A percentile compares a stretch with the other conserved stretches of the same genome.
These are phyloP conservation scores for Arrhopalites spinosus DNA, from an alignment of 2,888 invertebrate genomes.

Conservation along the genomic window DNA sequence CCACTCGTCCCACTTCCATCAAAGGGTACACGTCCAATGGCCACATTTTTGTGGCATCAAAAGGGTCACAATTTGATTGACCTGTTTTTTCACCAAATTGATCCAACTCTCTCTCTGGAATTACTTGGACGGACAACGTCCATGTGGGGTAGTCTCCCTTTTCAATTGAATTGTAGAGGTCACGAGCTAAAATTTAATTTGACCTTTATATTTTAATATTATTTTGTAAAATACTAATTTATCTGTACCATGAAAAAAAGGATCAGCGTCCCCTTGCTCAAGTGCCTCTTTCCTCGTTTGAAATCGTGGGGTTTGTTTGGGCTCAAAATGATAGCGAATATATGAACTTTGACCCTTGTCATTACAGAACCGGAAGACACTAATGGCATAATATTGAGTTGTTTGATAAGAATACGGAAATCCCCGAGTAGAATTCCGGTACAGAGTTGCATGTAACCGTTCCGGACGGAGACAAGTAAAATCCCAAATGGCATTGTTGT, in stretches of 20 bases:
- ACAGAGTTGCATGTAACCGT: not conserved
- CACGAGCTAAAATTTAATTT: too few relatives aligned
- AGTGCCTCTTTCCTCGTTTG: not conserved
- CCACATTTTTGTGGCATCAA: constrained; percentile 16
- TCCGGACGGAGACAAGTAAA: not conserved
- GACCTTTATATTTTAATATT: too few relatives aligned
- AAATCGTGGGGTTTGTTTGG: not conserved
- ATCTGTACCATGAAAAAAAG: too few relatives aligned
- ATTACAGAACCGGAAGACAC: not conserved
- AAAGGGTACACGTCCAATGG: not conserved
- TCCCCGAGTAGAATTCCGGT: not conserved
- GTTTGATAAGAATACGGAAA: not conserved
- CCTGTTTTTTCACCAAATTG: not conserved
- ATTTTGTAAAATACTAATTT: too few relatives aligned
- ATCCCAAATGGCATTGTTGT: not conserved
- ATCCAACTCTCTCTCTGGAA: not conserved
- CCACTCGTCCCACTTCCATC: not conserved
- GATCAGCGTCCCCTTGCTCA: not conserved
- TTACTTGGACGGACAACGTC: not conserved
- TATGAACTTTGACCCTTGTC: not conserved
- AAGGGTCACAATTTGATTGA: not conserved
- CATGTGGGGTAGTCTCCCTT: not conserved
- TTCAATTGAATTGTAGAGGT: not conserved
- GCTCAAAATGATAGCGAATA: not conserved
- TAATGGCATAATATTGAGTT: not conserved